Conservation (phyloP, 1,140 invertebrate genomes). For the Zaprionus tsacasi region DNA sequence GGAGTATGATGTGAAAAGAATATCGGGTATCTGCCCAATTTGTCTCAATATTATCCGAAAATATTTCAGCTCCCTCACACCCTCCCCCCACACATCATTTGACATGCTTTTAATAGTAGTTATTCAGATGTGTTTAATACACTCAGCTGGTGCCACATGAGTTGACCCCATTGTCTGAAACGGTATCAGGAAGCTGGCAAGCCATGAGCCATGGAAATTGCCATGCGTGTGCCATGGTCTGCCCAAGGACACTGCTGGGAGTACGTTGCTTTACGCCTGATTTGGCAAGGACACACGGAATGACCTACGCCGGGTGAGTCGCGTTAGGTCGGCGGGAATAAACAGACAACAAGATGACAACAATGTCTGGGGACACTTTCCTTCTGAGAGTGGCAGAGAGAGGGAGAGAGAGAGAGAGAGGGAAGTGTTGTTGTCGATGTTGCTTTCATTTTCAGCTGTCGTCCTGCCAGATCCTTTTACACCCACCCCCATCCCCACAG, state of each 20-base stretch:
- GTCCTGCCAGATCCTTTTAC: conserved; percentile 12
- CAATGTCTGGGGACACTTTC: conserved; percentile 56
- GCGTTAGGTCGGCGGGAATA: conserved; percentile 27
- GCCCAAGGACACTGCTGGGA: conserved; percentile 26
- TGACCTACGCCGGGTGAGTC: conserved; percentile 39
- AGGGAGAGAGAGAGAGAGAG: no score
- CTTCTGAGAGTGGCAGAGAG: neutral
- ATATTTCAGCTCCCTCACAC: no score
- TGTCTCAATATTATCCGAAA: no score
- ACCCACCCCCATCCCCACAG: neutral
- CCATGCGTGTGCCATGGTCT: conserved; percentile 18
- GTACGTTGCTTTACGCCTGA: conserved; percentile 29
- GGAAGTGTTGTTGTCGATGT: conserved; percentile 31
- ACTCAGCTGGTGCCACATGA: conserved; percentile 29
- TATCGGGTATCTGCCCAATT: no score
- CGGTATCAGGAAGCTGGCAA: neutral
- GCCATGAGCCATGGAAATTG: neutral
- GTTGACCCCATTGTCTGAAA: conserved; percentile 18
- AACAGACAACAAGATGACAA: conserved; percentile 60
- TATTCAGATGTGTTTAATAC: conserved; percentile 42
- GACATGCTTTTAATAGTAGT: conserved; percentile 24
- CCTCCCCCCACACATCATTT: neutral
- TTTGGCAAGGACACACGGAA: conserved; percentile 47
- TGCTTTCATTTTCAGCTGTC: conserved; percentile 49
- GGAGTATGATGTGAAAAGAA: neutral